Percentiles rank a stretch among this genome's conserved stretches.
Evolutionary conservation across 2,113 vertebrate genomes (phyloP).

Genomic region (Lophochroa leadbeateri): DNA sequence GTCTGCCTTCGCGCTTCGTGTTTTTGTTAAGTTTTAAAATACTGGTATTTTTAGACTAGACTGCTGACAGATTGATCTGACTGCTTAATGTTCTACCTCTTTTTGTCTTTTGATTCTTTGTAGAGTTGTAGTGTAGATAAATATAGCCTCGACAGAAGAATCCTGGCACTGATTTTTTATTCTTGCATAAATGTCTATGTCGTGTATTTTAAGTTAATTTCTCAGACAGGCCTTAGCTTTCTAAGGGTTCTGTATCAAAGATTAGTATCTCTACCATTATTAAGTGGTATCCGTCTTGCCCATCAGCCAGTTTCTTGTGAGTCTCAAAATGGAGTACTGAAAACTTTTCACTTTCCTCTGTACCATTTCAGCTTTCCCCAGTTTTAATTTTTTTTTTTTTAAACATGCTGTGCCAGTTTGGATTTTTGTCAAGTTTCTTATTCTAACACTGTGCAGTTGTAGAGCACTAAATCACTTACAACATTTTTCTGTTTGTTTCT

Average conservation of each 20-base stretch:
- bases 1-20: neutral
- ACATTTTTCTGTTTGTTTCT: neutral
- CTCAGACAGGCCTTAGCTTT: rapidly evolving
- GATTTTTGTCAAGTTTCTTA: neutral
- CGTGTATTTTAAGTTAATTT: neutral
- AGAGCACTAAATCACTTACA: neutral
- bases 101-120: neutral
- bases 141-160: neutral
- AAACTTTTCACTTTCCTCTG: neutral
- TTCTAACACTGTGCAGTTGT: neutral
- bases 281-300: neutral
- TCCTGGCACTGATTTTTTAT: neutral
- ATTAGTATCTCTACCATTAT: neutral
- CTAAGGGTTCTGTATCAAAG: neutral
- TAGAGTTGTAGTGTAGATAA: neutral
- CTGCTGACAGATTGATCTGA: neutral
- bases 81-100: neutral
- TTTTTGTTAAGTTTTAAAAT: neutral
- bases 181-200: neutral
- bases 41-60: too few relatives aligned
- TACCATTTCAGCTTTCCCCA: neutral
- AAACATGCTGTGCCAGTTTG: rapidly evolving
- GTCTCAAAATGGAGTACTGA: neutral
- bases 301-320: neutral
- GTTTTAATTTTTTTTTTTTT: neutral